Base-by-base conservation (phyloP, 2,888 invertebrate species). In the Caenorhabditis angaria region DNA sequence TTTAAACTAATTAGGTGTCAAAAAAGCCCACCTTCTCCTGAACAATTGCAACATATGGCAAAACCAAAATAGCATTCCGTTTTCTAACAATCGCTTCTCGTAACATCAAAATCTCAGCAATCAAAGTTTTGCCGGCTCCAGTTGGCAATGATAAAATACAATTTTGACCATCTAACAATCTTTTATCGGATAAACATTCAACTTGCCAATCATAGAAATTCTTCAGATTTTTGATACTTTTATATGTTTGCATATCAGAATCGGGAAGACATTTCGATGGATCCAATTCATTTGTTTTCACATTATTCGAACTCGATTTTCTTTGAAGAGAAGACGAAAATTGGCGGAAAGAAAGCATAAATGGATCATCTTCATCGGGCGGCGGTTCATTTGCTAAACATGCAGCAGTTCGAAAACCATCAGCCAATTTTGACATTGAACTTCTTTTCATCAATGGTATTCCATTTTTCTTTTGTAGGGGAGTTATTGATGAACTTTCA, bases 11-110 rank as follows among this genome's bases (percentile, higher is more conserved):
- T n/a, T n/a, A n/a, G n/a, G n/a, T n/a, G n/a, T n/a, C n/a, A n/a
- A n/a, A n/a, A n/a, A n/a, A n/a, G n/a, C n/a, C n/a, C n/a, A 94
- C 94, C 91, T 97, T 97, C 89, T 97, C 97, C 88, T 97, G 96
- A 0, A 97, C 97, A 84, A 97, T 93, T 6, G 97, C 94, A 18
- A 97, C 94, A 90, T 93, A 97, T 0, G 97, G 97, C 70, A 97
- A 89, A 80, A 97, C 92, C 80, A 97, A 93, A 25, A 97, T 89
- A 14, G 92, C 94, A 91, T 95, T 94, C 81, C 91, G 92, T 85
- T 92, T 92, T 62, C 92, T 90, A 77, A 93, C 92, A 12, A 96
- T 88, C 6, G 97, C 89, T 89, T 96, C 94, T 53, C 92, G 90
- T 22, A 97, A 89, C 91, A 97, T 94, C 57, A 97, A 90, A 72